Evolutionary conservation across 2,797 vertebrate genomes (phyloP).

Genomic region (Triplophysa yarkandensis): DNA sequence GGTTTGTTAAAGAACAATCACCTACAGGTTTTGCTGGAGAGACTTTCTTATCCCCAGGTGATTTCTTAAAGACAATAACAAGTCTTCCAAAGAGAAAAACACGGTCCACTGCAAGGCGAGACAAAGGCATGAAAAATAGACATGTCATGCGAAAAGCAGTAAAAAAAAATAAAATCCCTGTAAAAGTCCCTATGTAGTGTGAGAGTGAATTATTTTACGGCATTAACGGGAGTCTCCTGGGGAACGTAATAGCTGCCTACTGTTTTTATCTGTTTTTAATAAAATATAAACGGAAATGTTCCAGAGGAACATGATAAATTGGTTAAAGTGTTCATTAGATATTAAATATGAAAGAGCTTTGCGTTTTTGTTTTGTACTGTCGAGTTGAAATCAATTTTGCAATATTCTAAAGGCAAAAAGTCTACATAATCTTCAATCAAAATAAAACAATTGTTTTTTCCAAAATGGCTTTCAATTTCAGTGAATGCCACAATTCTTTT

Average conservation of each 20-base stretch:
- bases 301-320: neutral
- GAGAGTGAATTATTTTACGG: constrained; percentile 44
- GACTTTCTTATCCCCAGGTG: constrained; percentile 39
- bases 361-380: neutral
- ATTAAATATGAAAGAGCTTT: neutral
- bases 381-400: neutral
- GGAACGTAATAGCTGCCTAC: constrained; percentile 26
- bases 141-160: constrained; percentile 44
- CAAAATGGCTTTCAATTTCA: neutral
- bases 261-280: constrained; percentile 19
- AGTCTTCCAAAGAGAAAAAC: constrained; percentile 38
- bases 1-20: constrained; percentile 47
- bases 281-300: constrained; percentile 15
- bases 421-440: neutral
- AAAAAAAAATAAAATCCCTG: constrained; percentile 46
- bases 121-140: constrained; percentile 48
- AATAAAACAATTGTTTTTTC: neutral
- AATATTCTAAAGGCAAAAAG: neutral
- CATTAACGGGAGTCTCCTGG: constrained; percentile 46
- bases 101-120: constrained; percentile 39
- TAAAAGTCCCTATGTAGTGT: constrained; percentile 35
- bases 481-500: too few species aligned
- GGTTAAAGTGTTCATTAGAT: neutral
- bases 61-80: constrained; percentile 48
- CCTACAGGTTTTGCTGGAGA: constrained; percentile 42